Conservation (phyloP, 1,140 invertebrate genomes). For the Zophobas atratus region DNA sequence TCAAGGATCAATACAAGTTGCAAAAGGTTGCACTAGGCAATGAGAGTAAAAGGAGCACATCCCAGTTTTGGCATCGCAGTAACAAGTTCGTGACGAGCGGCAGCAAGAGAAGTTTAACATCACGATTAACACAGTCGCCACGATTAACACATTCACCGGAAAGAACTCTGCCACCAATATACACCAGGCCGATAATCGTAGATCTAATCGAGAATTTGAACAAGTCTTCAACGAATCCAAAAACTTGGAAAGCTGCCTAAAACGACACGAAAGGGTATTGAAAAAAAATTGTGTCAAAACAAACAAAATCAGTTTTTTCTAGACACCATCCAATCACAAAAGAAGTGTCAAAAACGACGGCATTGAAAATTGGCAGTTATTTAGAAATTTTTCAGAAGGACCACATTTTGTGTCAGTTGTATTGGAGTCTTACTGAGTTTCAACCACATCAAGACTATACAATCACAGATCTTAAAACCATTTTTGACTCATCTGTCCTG, state of each 20-base stretch:
- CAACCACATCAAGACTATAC: no score
- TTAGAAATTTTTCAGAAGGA: background rate
- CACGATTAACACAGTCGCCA: background rate
- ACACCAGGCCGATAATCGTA: slow-evolving; percentile 71
- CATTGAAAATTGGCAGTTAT: background rate
- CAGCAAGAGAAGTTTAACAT: slow-evolving; percentile 45
- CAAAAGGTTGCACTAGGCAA: slow-evolving; percentile 37
- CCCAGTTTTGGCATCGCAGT: slow-evolving; percentile 44
- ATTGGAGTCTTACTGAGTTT: no score
- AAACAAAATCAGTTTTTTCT: slow-evolving; percentile 40
- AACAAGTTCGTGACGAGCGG: slow-evolving; percentile 56
- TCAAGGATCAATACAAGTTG: slow-evolving; percentile 56
- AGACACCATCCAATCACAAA: slow-evolving; percentile 56
- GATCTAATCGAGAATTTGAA: slow-evolving; percentile 72
- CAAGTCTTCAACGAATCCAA: slow-evolving; percentile 42
- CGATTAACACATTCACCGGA: slow-evolving; percentile 58
- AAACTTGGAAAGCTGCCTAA: slow-evolving; percentile 24
- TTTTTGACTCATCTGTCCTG: no score
- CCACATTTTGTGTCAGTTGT: no score
- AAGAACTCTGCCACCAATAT: slow-evolving; percentile 50
- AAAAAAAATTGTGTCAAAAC: slow-evolving; percentile 43
- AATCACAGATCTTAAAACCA: no score
- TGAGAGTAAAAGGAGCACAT: slow-evolving; percentile 37
- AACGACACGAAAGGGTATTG: slow-evolving; percentile 55
- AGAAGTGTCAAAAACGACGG: slow-evolving; percentile 48